These are phyloP conservation scores for Picus viridis DNA, from an alignment of 2,797 vertebrate genomes.

Conservation along the genomic window DNA sequence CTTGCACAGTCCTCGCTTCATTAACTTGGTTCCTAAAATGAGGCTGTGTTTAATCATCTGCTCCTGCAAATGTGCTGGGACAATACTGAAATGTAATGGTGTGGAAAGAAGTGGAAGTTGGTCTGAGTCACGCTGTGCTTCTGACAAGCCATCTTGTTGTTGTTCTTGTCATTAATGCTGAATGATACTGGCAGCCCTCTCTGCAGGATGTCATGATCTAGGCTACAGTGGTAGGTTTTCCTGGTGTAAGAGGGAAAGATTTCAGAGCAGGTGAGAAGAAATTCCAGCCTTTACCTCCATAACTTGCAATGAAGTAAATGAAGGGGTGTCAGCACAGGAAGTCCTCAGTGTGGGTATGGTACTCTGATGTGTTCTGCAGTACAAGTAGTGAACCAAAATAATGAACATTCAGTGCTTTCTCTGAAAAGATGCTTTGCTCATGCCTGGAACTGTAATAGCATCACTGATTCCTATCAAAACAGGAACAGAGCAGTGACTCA, in stretches of 20 bases:
- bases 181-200: background rate
- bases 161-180: background rate
- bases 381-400: background rate
- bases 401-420: background rate
- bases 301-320: background rate
- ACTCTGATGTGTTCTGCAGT: background rate
- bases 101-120: background rate
- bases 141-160: background rate
- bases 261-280: background rate
- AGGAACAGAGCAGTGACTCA: background rate
- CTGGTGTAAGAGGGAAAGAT: background rate
- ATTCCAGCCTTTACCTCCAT: background rate
- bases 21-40: slow-evolving; percentile 21
- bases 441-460: background rate
- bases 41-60: slow-evolving; percentile 28
- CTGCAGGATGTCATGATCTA: background rate
- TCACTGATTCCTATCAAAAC: background rate
- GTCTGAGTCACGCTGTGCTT: background rate
- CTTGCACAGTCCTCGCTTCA: rapidly evolving
- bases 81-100: background rate
- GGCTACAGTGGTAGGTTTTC: background rate
- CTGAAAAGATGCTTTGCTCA: background rate
- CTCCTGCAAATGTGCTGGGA: background rate
- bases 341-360: background rate
- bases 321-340: background rate